A percentile compares a stretch with the other conserved stretches of the same genome.
Evolutionary conservation across 2,888 invertebrate species (phyloP).

Genomic region (Xestia xanthographa): DNA sequence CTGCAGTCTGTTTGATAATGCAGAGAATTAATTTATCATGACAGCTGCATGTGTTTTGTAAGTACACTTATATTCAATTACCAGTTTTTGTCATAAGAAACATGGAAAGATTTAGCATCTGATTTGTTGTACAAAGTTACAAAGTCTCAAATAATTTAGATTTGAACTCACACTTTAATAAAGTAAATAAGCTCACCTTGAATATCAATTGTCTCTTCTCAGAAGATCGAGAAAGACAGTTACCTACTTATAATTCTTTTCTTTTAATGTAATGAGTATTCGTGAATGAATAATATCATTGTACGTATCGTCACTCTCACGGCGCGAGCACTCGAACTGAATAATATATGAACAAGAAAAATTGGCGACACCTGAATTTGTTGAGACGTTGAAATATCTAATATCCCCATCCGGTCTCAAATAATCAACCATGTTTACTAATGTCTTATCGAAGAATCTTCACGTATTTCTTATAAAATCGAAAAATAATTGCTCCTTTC

Average conservation of each 20-base stretch:
- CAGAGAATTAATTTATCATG: not conserved
- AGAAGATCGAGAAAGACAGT: slow-evolving; percentile 2
- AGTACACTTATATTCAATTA: not conserved
- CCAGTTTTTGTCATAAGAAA: not conserved
- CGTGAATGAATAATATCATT: slow-evolving; percentile 39
- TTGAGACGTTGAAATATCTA: slow-evolving; percentile 28
- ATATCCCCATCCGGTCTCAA: slow-evolving; percentile 15
- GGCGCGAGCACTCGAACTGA: slow-evolving; percentile 17
- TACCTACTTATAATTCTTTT: slow-evolving; percentile 31
- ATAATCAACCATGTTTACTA: slow-evolving; percentile 23
- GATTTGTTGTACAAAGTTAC: not conserved
- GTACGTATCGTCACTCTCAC: slow-evolving; percentile 40
- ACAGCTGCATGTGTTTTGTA: not conserved
- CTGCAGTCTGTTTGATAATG: not conserved
- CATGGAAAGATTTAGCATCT: not conserved
- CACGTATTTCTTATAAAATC: not conserved
- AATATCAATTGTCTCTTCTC: slow-evolving; percentile 12
- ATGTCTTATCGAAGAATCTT: not conserved
- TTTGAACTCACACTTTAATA: not conserved
- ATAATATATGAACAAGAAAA: slow-evolving; percentile 50
- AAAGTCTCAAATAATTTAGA: not conserved
- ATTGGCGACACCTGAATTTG: slow-evolving; percentile 44
- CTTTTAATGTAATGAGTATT: slow-evolving; percentile 36
- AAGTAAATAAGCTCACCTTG: slow-evolving; percentile 19
- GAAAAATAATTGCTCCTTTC: slow-evolving; percentile 22